A percentile compares a stretch with the other conserved stretches of the same genome.
Conservation (phyloP, 2,797 vertebrate species). For the Leptoclinus maculatus region DNA sequence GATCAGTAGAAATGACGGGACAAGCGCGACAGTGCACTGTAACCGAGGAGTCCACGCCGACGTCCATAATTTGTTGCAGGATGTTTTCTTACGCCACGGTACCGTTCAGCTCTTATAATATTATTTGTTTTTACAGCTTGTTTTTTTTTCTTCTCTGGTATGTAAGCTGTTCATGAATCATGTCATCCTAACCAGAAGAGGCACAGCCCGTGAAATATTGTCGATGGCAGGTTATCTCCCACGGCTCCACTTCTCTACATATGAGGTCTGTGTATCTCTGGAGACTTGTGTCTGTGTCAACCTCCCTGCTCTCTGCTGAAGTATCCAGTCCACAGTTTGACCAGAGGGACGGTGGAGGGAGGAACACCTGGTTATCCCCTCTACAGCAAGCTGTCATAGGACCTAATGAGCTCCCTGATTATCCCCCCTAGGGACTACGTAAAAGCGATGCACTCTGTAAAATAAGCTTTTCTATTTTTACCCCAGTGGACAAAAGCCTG, state of each 20-base stretch:
- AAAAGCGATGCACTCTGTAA: slow-evolving; percentile 52
- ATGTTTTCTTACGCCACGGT: background rate
- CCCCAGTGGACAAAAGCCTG: slow-evolving; percentile 59
- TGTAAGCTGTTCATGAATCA: slow-evolving; percentile 42
- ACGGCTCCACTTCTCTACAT: slow-evolving; percentile 39
- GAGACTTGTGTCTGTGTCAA: slow-evolving; percentile 46
- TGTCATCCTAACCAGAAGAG: slow-evolving; percentile 43
- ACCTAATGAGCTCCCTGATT: slow-evolving; percentile 80
- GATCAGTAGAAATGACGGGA: slow-evolving; percentile 9
- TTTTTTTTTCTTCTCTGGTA: slow-evolving; percentile 20
- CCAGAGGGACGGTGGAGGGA: slow-evolving; percentile 61
- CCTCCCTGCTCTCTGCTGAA: slow-evolving; percentile 35
- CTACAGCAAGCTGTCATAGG: slow-evolving; percentile 69
- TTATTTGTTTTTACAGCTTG: slow-evolving; percentile 24
- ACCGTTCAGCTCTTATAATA: slow-evolving; percentile 28
- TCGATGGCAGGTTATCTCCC: slow-evolving; percentile 57
- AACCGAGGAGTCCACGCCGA: slow-evolving; percentile 19
- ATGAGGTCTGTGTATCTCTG: slow-evolving; percentile 14
- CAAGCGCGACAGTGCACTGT: slow-evolving; percentile 12
- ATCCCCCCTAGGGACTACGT: slow-evolving; percentile 72
- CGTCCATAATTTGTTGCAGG: slow-evolving; percentile 19
- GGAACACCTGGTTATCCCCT: slow-evolving; percentile 74
- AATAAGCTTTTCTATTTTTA: slow-evolving; percentile 68
- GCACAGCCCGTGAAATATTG: slow-evolving; percentile 49
- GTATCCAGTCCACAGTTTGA: slow-evolving; percentile 49